phyloP scores from a whole-genome alignment of 2,888 invertebrate genomes.

The Gymnosoma rotundatum region DNA sequence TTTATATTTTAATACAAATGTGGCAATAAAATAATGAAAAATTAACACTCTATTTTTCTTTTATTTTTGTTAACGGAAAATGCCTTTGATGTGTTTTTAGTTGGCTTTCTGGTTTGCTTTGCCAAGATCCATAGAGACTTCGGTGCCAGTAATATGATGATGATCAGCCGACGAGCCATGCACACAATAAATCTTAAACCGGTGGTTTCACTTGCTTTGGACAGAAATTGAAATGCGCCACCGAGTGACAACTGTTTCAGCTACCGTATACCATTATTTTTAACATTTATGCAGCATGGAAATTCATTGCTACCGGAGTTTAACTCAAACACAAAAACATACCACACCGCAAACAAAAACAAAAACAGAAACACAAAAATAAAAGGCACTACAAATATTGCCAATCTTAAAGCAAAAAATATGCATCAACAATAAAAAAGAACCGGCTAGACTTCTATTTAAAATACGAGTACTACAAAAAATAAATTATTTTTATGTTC shows the following conservation, averaged over 20 bases:
- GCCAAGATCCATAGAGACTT: conserved; percentile 30
- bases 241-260: conserved; percentile 81
- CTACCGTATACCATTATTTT: conserved; percentile 77
- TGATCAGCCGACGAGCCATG: conserved; percentile 41
- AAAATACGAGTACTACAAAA: conserved; percentile 61
- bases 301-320: conserved; percentile 70
- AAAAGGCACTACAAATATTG: conserved; percentile 21
- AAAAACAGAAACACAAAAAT: conserved; percentile 22
- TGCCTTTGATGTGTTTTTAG: conserved; percentile 57
- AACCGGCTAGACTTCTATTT: conserved; percentile 62
- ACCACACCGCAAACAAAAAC: conserved; percentile 1
- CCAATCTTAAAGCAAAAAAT: conserved; percentile 41
- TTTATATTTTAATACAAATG: conserved; percentile 41
- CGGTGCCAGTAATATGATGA: conserved; percentile 23
- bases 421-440: conserved; percentile 25
- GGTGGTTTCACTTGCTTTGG: conserved; percentile 72
- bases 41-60: conserved; percentile 69
- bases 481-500: conserved; percentile 79
- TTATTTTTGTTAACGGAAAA: conserved; percentile 58
- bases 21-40: conserved; percentile 13
- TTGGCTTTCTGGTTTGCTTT: conserved; percentile 5
- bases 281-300: conserved; percentile 65
- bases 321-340: conserved; percentile 40
- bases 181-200: conserved; percentile 75
- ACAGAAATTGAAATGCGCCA: conserved; percentile 71